phyloP scores from a whole-genome alignment of 1,140 invertebrate genomes.

The Drosophila tristis region DNA sequence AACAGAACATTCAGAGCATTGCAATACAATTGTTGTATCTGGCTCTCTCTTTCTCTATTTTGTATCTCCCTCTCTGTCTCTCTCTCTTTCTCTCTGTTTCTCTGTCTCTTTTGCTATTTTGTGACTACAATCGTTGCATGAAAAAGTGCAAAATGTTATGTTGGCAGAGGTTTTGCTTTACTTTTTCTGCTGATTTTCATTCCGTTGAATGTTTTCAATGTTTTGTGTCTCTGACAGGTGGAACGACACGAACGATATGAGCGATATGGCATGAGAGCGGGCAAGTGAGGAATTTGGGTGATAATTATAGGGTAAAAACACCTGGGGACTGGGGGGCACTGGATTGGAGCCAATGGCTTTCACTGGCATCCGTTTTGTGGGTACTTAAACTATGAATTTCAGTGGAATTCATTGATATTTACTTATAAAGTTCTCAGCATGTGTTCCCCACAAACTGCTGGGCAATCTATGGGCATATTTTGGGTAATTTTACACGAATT shows the following conservation, averaged over 20 bases:
- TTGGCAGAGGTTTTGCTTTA: constrained; percentile 4
- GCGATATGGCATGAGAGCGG: too few relatives aligned
- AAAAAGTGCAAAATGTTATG: constrained; percentile 4
- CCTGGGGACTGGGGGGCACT: too few relatives aligned
- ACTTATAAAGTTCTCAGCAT: too few relatives aligned
- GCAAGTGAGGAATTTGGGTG: too few relatives aligned
- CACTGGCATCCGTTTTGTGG: too few relatives aligned
- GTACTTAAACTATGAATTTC: too few relatives aligned
- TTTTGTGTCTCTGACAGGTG: constrained; percentile 6
- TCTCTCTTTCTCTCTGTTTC: not conserved
- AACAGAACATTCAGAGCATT: constrained; percentile 33
- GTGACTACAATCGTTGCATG: constrained; percentile 7
- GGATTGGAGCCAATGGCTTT: too few relatives aligned
- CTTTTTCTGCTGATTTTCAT: constrained; percentile 1
- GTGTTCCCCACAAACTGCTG: too few relatives aligned
- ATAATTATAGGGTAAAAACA: too few relatives aligned
- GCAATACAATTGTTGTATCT: constrained; percentile 22
- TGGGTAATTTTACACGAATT: too few relatives aligned
- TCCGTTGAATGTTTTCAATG: not conserved
- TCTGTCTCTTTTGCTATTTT: not conserved
- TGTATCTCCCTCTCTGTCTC: not conserved
- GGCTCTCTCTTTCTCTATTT: not conserved
- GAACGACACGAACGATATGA: not conserved
- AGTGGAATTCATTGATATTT: too few relatives aligned
- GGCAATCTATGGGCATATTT: too few relatives aligned